Percentiles rank a stretch among this genome's conserved stretches.
Conservation (phyloP, 2,888 invertebrate genomes). For the Heteromurus nitidus region DNA sequence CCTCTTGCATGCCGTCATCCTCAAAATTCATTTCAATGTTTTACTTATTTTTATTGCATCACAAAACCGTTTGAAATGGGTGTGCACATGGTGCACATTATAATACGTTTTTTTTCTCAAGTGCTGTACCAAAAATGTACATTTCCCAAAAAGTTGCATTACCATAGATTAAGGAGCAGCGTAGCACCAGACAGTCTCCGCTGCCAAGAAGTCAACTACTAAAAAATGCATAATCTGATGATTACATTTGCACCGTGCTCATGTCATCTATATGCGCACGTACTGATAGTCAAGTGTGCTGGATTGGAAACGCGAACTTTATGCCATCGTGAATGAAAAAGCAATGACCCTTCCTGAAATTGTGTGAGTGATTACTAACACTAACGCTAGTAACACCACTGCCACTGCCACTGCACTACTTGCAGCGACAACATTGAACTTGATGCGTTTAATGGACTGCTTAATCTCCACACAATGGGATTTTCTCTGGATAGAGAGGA, state of each 20-base stretch:
- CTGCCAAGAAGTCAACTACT: conserved; percentile 19
- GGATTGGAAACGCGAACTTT: conserved; percentile 20
- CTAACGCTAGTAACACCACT: not conserved
- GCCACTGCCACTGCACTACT: not conserved
- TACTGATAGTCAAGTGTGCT: not conserved
- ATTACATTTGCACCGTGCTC: not conserved
- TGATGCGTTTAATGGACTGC: conserved; percentile 46
- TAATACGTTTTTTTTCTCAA: not conserved
- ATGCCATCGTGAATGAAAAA: conserved; percentile 11
- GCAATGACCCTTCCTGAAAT: conserved; percentile 2
- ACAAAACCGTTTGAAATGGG: conserved; percentile 29
- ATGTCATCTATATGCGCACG: not conserved
- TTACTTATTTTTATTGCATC: conserved; percentile 36
- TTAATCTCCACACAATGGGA: conserved; percentile 43
- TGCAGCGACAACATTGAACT: conserved; percentile 16
- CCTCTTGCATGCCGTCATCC: conserved; percentile 20
- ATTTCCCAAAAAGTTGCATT: not conserved
- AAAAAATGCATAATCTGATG: conserved; percentile 17
- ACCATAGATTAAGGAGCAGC: conserved; percentile 34
- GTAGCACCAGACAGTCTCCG: conserved; percentile 13
- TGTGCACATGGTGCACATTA: conserved; percentile 41
- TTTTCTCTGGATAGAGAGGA: conserved; percentile 16
- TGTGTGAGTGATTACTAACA: not conserved
- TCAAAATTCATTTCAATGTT: conserved; percentile 23
- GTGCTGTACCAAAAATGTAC: conserved; percentile 5